Evolutionary conservation across 2,113 vertebrate genomes (phyloP).

Genomic region (Rafetus swinhoei): DNA sequence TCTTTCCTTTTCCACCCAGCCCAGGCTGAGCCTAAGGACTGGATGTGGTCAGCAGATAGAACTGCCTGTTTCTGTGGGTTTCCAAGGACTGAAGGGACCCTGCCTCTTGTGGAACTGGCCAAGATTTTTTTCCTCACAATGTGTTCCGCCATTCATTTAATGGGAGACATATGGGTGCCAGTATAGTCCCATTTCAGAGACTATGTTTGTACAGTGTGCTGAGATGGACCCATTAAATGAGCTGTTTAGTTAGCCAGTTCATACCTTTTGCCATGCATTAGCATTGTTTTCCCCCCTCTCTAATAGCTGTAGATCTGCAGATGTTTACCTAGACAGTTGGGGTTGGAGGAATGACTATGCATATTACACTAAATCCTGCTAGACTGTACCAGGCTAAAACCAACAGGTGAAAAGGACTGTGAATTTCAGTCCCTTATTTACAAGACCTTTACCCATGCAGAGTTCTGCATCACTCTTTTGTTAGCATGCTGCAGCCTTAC

Average conservation of each 20-base stretch:
- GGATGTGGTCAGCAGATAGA: neutral
- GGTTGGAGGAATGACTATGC: neutral
- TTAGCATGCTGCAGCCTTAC: neutral
- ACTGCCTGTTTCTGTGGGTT: neutral
- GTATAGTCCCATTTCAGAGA: neutral
- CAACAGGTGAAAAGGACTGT: neutral
- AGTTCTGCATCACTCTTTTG: neutral
- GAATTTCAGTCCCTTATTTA: rapidly evolving
- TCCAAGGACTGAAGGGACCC: neutral
- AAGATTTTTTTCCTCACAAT: neutral
- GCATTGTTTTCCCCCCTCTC: neutral
- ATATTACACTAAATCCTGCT: neutral
- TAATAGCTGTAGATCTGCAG: neutral
- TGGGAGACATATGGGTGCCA: neutral
- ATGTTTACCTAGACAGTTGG: neutral
- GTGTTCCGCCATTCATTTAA: neutral
- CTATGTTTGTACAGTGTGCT: neutral
- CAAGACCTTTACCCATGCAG: neutral
- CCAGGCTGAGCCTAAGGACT: neutral
- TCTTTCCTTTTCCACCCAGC: neutral
- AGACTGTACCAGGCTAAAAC: neutral
- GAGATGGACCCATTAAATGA: neutral
- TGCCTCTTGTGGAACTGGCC: neutral
- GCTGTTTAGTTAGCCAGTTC: neutral
- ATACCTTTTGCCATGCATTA: neutral